Percentiles rank a stretch among this genome's conserved stretches.
These are phyloP conservation scores for Mobula birostris DNA, from an alignment of 2,113 vertebrate species.

Conservation along the genomic window DNA sequence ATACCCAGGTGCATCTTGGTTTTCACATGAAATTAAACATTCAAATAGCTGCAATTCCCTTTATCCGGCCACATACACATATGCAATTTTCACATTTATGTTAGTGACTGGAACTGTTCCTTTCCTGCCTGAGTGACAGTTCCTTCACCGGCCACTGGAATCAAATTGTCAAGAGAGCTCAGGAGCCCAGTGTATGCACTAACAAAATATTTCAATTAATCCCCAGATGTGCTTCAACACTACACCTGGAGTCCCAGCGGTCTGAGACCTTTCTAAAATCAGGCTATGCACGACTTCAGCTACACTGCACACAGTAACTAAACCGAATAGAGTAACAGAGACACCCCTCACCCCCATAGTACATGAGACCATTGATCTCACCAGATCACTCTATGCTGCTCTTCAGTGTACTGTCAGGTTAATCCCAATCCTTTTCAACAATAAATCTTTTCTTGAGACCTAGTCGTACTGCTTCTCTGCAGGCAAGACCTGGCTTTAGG, in stretches of 20 bases:
- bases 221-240: background rate
- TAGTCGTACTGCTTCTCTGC: background rate
- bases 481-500: background rate
- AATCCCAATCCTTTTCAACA: background rate
- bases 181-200: background rate
- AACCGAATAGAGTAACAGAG: background rate
- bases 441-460: background rate
- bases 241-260: background rate
- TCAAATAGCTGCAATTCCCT: background rate
- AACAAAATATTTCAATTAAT: background rate
- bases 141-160: background rate
- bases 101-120: background rate
- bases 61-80: background rate
- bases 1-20: background rate
- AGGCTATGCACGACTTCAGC: background rate
- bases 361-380: background rate
- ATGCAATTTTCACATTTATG: background rate
- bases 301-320: background rate
- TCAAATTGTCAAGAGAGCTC: background rate
- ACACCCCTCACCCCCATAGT: background rate
- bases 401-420: background rate
- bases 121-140: background rate
- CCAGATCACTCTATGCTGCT: background rate
- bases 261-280: background rate
- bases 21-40: background rate